phyloP scores from a whole-genome alignment of 2,113 vertebrate genomes.

The Martes martes region DNA sequence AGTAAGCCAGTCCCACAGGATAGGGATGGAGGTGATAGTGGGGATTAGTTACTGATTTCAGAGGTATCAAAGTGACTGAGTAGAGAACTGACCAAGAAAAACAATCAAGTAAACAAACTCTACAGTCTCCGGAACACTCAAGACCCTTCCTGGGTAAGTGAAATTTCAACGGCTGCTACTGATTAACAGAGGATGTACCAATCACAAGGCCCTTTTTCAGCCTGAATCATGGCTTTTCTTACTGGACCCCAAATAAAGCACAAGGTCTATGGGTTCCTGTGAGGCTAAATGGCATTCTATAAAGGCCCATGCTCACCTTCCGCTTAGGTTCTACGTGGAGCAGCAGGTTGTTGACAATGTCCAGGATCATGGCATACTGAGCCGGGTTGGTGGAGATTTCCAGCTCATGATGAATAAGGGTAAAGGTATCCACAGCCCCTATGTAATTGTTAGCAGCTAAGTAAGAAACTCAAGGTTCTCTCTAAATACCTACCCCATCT shows the following conservation, averaged over 20 bases:
- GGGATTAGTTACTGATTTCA: background rate
- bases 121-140: background rate
- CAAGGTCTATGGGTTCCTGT: background rate
- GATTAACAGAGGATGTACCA: background rate
- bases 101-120: background rate
- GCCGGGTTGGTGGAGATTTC: conserved; percentile 99
- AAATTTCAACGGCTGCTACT: background rate
- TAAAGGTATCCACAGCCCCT: conserved; percentile 99
- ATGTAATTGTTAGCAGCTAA: conserved; percentile 50
- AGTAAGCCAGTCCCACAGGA: background rate
- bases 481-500: background rate
- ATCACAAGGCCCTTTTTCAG: background rate
- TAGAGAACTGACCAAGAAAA: background rate
- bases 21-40: background rate
- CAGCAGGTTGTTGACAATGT: conserved; percentile 97
- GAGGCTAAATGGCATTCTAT: background rate
- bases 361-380: conserved; percentile 98
- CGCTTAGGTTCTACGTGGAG: conserved; percentile 96
- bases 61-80: background rate
- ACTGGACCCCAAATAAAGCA: background rate
- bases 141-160: background rate
- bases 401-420: conserved; percentile 96
- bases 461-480: conserved; percentile 31
- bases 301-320: conserved; percentile 83
- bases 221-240: background rate